phyloP scores from a whole-genome alignment of 2,888 invertebrate species.

The Rhagophthalmus giganteus region DNA sequence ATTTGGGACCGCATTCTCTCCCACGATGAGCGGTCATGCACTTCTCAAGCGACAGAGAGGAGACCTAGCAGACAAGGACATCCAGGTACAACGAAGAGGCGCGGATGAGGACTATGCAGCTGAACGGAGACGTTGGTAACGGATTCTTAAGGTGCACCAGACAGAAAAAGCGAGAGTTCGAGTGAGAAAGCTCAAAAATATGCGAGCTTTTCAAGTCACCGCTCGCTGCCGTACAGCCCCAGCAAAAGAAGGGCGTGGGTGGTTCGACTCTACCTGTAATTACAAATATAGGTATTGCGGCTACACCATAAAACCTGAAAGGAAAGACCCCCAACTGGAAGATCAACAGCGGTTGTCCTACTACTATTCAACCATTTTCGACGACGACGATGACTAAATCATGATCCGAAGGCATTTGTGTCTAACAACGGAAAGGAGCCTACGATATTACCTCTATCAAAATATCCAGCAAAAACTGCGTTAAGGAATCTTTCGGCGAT shows the following conservation, averaged over 20 bases:
- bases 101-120: conserved; percentile 30
- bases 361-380: conserved; percentile 13
- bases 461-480: not conserved
- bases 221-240: conserved; percentile 29
- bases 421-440: conserved; percentile 3
- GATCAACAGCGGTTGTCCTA: conserved; percentile 24
- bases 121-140: conserved; percentile 26
- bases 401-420: conserved; percentile 2
- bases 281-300: conserved; percentile 31
- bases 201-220: conserved; percentile 33
- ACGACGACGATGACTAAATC: conserved; percentile 25
- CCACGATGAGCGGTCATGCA: conserved; percentile 54
- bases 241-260: conserved; percentile 33
- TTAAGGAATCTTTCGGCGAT: not conserved
- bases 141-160: conserved; percentile 22
- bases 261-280: conserved; percentile 30
- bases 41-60: conserved; percentile 41
- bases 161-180: conserved; percentile 28
- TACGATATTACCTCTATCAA: not conserved
- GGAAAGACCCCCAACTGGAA: conserved; percentile 25
- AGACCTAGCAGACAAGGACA: conserved; percentile 29
- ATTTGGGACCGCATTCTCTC: conserved; percentile 52
- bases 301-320: conserved; percentile 25
- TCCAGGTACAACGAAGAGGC: conserved; percentile 34
- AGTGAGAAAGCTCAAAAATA: conserved; percentile 31